These are phyloP conservation scores for Tachycineta bicolor DNA, from an alignment of 2,113 vertebrate species.

Conservation along the genomic window DNA sequence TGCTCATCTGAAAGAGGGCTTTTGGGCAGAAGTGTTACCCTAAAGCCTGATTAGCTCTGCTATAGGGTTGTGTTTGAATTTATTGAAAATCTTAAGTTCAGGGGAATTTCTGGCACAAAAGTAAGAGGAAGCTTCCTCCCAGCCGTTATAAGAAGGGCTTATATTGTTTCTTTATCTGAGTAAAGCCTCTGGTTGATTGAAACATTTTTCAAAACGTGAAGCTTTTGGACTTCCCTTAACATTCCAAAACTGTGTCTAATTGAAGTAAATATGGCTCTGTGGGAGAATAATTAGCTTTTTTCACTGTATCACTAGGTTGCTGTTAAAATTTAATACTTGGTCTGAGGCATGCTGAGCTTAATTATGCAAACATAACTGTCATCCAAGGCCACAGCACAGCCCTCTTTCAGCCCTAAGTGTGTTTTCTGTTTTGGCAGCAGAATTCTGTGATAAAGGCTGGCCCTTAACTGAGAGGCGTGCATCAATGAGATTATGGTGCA, in stretches of 20 bases:
- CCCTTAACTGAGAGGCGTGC: neutral
- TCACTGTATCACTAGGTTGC: neutral
- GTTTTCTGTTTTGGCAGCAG: neutral
- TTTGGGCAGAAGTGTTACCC: neutral
- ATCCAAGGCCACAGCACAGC: neutral
- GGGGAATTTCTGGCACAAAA: neutral
- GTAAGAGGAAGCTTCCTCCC: neutral
- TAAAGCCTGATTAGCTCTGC: neutral
- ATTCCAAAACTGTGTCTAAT: neutral
- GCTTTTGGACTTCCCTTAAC: neutral
- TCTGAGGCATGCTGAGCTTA: neutral
- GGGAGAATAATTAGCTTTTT: neutral
- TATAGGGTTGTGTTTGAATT: neutral
- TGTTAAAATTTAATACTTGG: neutral
- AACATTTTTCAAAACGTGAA: neutral
- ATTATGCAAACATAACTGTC: neutral
- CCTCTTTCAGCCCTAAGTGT: accelerated
- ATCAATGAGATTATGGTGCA: neutral
- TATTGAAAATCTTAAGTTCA: neutral
- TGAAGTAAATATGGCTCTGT: neutral
- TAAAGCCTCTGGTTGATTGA: neutral
- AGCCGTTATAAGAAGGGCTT: neutral
- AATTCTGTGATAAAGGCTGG: neutral
- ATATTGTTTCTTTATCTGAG: neutral
- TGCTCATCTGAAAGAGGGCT: neutral